A percentile compares a stretch with the other conserved stretches of the same genome.
phyloP scores from a whole-genome alignment of 2,888 invertebrate genomes.

The Buathra laborator region DNA sequence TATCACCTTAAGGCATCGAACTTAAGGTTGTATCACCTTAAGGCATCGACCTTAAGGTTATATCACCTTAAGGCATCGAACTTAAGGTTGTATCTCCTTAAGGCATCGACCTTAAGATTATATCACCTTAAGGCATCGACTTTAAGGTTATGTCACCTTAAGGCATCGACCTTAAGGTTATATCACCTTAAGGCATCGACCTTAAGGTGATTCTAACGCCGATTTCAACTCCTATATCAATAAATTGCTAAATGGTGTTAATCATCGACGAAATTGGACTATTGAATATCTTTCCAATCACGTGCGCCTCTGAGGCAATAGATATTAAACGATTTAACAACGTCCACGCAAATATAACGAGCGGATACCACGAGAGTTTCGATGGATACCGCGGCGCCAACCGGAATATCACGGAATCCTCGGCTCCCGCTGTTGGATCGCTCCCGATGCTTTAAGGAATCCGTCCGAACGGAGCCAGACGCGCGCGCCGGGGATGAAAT shows the following conservation, averaged over 20 bases:
- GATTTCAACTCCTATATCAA: not conserved
- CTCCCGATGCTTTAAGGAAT: constrained; percentile 49
- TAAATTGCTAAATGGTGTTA: too few species aligned
- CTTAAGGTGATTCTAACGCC: too few species aligned
- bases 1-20: not conserved
- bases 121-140: not conserved
- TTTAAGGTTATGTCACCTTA: too few species aligned
- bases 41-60: not conserved
- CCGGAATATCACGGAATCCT: constrained; percentile 19
- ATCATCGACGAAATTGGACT: too few species aligned
- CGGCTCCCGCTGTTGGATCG: constrained; percentile 26
- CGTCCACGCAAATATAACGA: not conserved
- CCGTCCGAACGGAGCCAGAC: constrained; percentile 57
- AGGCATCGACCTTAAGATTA: not conserved
- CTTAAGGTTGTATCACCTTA: too few species aligned
- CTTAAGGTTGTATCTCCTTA: too few species aligned
- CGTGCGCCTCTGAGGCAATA: not conserved
- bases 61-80: not conserved
- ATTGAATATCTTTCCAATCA: too few species aligned
- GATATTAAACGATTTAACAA: not conserved
- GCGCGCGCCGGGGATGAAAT: constrained; percentile 33
- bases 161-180: not conserved
- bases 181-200: not conserved
- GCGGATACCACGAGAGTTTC: constrained; percentile 15
- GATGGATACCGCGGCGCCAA: constrained; percentile 31